Base-by-base conservation (phyloP, 2,797 vertebrate genomes). In the Acanthurus lineatus region DNA sequence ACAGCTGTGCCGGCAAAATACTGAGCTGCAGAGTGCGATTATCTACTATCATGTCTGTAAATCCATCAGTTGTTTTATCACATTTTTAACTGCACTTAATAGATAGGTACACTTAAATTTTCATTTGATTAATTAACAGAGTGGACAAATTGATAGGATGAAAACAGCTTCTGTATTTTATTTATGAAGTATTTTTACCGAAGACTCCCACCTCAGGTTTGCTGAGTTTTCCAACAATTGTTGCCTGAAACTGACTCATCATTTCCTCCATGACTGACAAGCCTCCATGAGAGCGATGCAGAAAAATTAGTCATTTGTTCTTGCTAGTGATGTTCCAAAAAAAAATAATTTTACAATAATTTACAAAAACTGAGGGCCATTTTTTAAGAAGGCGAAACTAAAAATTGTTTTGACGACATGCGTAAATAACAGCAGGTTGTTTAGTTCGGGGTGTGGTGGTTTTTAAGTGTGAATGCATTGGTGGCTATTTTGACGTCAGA, bases 191-290 rank as follows among this genome's bases (percentile, higher is more conserved):
- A 56, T 25, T 69, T 49, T 45, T 75, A 25, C 2, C 11, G 57
- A 51, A 49, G 9, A n/a, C 49, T 14, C 25, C 9, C 2, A n/a
- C 16, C 28, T 25, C 25, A 7, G 42, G 28, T 74, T 61, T 28
- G 42, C 48, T 63, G 14, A 73, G 12, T 79, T 81, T 81, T 51
- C 38, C 40, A 32, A 5, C 73, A 52, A 44, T 57, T 65, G 44
- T 64, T 66, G 47, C 58, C 62, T 17, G 7, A 28, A 52, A 9
- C 10, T 79, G 75, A 85, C 44, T 81, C 83, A 83, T 40, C 28
- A 22, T 73, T 77, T 79, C 77, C 65, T 65, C 63, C 9, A 14
- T 45, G 16, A 57, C 61, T 48, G 70, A 76, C 28, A 51, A 0
- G 20, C 48, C 63, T 63, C 15, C 3, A 69, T 70, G 38, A 74